These are phyloP conservation scores for Campoletis sonorensis DNA, from an alignment of 1,140 invertebrate genomes.

Conservation along the genomic window DNA sequence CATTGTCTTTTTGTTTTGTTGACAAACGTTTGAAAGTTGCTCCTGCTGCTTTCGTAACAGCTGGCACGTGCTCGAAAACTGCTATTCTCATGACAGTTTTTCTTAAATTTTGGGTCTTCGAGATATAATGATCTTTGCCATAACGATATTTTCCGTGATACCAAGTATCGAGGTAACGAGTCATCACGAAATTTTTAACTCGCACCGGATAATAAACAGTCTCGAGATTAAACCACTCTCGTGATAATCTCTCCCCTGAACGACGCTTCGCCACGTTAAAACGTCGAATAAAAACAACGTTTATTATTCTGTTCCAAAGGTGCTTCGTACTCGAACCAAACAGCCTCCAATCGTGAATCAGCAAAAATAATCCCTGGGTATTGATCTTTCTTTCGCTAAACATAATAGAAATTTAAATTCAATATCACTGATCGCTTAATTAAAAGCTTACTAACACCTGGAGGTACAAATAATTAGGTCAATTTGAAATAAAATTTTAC, in stretches of 20 bases:
- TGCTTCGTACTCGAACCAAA: slow-evolving; percentile 82
- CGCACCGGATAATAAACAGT: slow-evolving; percentile 84
- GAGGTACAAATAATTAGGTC: too few species aligned
- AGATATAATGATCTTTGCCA: slow-evolving; percentile 76
- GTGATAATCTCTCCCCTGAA: slow-evolving; percentile 66
- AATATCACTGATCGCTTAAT: too few species aligned
- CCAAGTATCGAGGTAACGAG: slow-evolving; percentile 81
- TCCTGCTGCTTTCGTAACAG: slow-evolving; percentile 76
- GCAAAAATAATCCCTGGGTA: slow-evolving; percentile 82
- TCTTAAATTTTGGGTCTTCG: slow-evolving; percentile 80
- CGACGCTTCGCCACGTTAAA: slow-evolving; percentile 69
- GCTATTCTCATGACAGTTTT: slow-evolving; percentile 75
- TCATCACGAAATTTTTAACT: slow-evolving; percentile 74
- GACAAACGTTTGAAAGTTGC: slow-evolving; percentile 65
- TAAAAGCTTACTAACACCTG: too few species aligned
- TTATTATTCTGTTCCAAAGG: slow-evolving; percentile 86
- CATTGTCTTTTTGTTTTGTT: slow-evolving; percentile 6
- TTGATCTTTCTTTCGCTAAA: slow-evolving; percentile 82
- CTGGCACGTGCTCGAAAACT: slow-evolving; percentile 84
- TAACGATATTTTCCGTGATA: slow-evolving; percentile 78
- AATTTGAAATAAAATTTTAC: too few species aligned
- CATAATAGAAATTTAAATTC: too few species aligned
- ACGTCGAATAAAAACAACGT: slow-evolving; percentile 83
- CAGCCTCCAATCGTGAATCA: slow-evolving; percentile 82
- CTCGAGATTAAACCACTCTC: slow-evolving; percentile 81